Evolutionary conservation across 2,113 vertebrate genomes (phyloP), one percentile per base, ranked within the genome.

Genomic region (Camelus bactrianus): DNA sequence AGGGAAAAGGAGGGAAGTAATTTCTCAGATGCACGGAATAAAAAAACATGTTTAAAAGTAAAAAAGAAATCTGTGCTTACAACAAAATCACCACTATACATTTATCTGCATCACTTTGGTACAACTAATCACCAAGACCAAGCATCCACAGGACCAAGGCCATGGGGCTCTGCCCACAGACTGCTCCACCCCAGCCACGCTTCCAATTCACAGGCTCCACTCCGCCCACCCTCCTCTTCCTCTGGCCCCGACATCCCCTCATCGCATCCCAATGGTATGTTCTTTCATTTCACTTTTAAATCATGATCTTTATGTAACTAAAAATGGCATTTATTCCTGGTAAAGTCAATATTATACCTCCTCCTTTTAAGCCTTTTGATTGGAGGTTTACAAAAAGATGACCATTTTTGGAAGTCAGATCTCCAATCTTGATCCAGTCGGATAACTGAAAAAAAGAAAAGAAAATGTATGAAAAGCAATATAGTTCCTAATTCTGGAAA

Each of bases 311-410:
- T 65, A 50, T 75, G 26, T 22, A 95, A 80, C 32, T 26, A 81
- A 95, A 67, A 54, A n/a, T 22, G 58, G 17, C 26, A 92, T n/a
- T 35, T n/a, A n/a, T 1, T 80, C 90, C 84, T 32, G 1, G 28
- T 32, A 54, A 93, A 90, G 11, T 82, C 35, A 72, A 28, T 15
- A 93, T 56, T 96, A 92, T 99, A 99, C 99, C 99, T 99, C 99
- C 99, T 91, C 99, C 99, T 98, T 98, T 99, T 89, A 99, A 98
- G 54, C 99, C 99, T 98, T 98, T 98, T 98, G 99, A 99, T 96
- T 99, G 99, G 98, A 99, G 99, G 8, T 98, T 98, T 89, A 99
- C 93, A 95, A 98, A 99, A 96, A 99, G 97, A 95, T 99, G 99
- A 93, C 95, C 70, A 89, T 97, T 98, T 98, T 98, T 98, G 52